Conservation (phyloP, 2,888 invertebrate species). For the Dione vanillae region DNA sequence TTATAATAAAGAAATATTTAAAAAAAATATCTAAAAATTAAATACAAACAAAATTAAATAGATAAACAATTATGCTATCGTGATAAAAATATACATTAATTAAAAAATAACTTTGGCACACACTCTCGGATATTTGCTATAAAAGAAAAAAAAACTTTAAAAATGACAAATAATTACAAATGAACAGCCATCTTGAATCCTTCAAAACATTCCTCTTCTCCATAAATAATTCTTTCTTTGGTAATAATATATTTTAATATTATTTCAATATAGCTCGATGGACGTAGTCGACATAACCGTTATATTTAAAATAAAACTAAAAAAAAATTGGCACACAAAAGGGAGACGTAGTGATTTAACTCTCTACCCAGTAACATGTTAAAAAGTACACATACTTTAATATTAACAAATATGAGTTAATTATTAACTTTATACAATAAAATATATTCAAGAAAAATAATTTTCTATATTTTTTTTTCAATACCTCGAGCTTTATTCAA, state of each 20-base stretch:
- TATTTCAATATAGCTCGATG: slow-evolving; percentile 9
- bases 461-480: neutral
- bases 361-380: too few relatives aligned
- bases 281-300: neutral
- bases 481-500: slow-evolving; percentile 13
- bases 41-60: neutral
- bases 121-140: neutral
- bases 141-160: neutral
- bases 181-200: slow-evolving; percentile 2
- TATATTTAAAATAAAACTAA: too few relatives aligned
- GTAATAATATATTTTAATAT: slow-evolving; percentile 3
- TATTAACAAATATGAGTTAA: too few relatives aligned
- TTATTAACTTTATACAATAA: too few relatives aligned
- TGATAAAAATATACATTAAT: slow-evolving; percentile 13
- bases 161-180: neutral
- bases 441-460: too few relatives aligned
- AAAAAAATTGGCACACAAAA: too few relatives aligned
- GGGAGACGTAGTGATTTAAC: too few relatives aligned
- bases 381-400: too few relatives aligned
- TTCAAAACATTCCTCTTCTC: slow-evolving; percentile 9
- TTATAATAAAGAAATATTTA: neutral
- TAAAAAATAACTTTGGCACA: slow-evolving; percentile 14
- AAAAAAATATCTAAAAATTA: neutral
- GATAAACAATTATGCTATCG: neutral
- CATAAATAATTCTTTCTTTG: slow-evolving; percentile 7